Evolutionary conservation across 64 coral and sea anemone genomes (phyloP), one percentile per base, ranked within the genome.

Genomic region (Dendrophyllia cribrosa): DNA sequence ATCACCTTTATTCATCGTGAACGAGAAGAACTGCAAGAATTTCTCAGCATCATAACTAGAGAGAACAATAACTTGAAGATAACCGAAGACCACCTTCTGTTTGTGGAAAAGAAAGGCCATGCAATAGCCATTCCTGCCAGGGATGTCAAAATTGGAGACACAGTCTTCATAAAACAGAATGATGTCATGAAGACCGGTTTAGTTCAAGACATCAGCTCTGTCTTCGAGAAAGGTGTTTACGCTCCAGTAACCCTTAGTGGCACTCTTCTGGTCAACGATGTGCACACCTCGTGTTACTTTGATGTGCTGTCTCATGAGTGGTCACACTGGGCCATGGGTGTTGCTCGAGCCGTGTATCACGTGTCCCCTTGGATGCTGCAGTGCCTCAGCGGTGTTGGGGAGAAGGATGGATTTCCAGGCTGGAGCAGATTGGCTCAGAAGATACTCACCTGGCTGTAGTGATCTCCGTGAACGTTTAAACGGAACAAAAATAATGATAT

Each of bases 191-290:
- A 10, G 52, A 55, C 52, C 11, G 52, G 6, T 5, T 7, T 5
- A 26, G 79, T 82, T 65, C 79, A 48, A 3, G n/a, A 17, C 26
- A 65, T 65, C 59, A 66, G 79, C 34, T 48, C 0, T 49, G 59
- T 65, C 43, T 20, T 19, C 34, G 79, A 82, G 79, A 82, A 82
- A 65, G 79, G 79, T 66, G 79, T 64, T 9, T 82, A 82, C 79
- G 79, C 79, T 26, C 79, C 79, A 64, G 79, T 82, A 15, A 65
- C 79, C 59, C 79, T 63, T 26, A 47, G 59, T 65, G 79, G 79
- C 14, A 82, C 79, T n/a, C 64, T 82, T 82, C 79, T 82, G 79
- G 59, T 82, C 79, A 64, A 82, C 79, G 59, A 82, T 65, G 79
- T 82, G 25, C 59, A 82, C 58, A 82, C 79, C 79, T 82, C 79